Evolutionary conservation across 2,888 invertebrate species (phyloP), one percentile per base, ranked within the genome.

Genomic region (Choreutis nemorana): DNA sequence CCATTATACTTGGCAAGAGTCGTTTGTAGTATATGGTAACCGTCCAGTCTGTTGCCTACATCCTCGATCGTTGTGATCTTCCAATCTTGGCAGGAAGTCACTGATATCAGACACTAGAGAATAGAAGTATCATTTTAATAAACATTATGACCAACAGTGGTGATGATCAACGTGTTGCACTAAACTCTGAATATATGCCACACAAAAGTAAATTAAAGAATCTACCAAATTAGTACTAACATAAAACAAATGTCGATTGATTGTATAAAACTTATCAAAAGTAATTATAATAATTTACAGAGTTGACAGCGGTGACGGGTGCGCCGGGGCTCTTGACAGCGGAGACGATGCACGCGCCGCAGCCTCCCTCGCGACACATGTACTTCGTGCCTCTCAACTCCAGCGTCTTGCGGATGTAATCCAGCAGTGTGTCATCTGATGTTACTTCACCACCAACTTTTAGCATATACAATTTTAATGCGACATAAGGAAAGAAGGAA

Each of bases 1-100:
- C 87, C 88, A 45, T 85, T 83, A 42, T 81, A 68, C 11, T 81
- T 61, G 0, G 83, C 85, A 9, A 88, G 54, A 1, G 73, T 60
- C 27, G 67, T 62, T 48, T 88, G 87, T 8, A 90, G 64, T 1
- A 72, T 62, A 43, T 89, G 84, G 48, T 87, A 87, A 1, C 87
- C 86, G 2, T 59, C 62, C 32, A 64, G 62, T 29, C 72, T 70
- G 48, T 81, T 82, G 2, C 89, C 89, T n/a, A 90, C 55, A 1
- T 85, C 85, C 52, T 90, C 90, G n/a, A 87, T 64, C 0, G 89
- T 90, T 12, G 81, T 82, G 16, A 90, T 83, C 26, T 81, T 78
- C 87, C 87, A 87, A 14, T 85, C 73, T 16, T 75, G 61, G 31
- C 83, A 83, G 1, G 80, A 75, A 3, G 75, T 63, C 7, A 82